phyloP scores from a whole-genome alignment of 2,888 invertebrate genomes.

The Escarpia spicata region DNA sequence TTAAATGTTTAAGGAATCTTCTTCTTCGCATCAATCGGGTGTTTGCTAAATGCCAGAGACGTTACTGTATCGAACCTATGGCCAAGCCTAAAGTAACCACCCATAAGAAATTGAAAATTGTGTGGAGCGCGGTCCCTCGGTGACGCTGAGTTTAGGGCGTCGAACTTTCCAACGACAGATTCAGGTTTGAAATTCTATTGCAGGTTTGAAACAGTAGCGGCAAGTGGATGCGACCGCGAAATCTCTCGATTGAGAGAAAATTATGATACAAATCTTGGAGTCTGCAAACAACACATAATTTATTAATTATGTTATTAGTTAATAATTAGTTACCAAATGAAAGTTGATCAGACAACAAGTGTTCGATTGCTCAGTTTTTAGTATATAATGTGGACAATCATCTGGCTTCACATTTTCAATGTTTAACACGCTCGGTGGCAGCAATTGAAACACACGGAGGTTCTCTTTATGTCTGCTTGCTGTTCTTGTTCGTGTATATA shows the following conservation, averaged over 20 bases:
- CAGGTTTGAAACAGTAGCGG: neutral
- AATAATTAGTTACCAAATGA: neutral
- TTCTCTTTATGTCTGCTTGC: neutral
- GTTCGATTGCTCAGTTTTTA: neutral
- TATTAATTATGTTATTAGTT: neutral
- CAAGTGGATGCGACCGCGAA: neutral
- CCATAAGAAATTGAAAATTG: too few species aligned
- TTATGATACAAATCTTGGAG: neutral
- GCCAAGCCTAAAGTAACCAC: too few species aligned
- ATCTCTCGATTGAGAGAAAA: neutral
- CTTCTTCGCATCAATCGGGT: too few species aligned
- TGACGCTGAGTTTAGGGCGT: too few species aligned
- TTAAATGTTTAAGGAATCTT: too few species aligned
- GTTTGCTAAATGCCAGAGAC: too few species aligned
- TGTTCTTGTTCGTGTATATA: conserved; percentile 4
- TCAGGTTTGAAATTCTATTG: too few species aligned
- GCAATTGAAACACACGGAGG: neutral
- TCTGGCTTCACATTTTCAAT: too few species aligned
- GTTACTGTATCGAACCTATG: too few species aligned
- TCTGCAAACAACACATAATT: neutral
- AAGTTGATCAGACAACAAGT: neutral
- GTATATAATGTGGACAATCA: neutral
- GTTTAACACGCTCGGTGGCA: too few species aligned
- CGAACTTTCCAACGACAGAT: too few species aligned
- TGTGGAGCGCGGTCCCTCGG: too few species aligned